Conservation (phyloP, 2,797 vertebrate genomes). For the Labroides dimidiatus region DNA sequence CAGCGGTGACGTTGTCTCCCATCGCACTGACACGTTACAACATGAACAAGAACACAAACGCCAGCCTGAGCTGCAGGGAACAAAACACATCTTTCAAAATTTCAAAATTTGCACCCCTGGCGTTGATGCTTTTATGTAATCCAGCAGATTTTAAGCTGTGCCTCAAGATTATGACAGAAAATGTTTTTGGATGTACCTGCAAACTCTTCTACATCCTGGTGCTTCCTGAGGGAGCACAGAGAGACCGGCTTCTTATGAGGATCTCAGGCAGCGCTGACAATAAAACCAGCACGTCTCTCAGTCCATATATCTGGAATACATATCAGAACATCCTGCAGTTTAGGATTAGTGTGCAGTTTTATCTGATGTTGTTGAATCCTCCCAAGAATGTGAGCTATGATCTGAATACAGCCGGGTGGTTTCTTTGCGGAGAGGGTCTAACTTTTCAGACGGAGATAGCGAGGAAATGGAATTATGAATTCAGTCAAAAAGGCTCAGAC, state of each 20-base stretch:
- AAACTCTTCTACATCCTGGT: not conserved
- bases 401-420: slow-evolving; percentile 19
- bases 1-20: slow-evolving; percentile 21
- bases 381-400: slow-evolving; percentile 53
- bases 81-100: not conserved
- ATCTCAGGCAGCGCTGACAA: slow-evolving; percentile 13
- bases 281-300: slow-evolving; percentile 25
- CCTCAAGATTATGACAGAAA: not conserved
- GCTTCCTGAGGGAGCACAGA: not conserved
- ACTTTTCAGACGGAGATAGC: not conserved
- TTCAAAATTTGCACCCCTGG: not conserved
- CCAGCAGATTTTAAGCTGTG: not conserved
- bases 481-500: not conserved
- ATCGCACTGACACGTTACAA: slow-evolving; percentile 32
- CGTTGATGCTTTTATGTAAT: not conserved
- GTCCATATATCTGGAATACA: slow-evolving; percentile 26
- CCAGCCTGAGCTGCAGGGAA: not conserved
- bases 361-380: slow-evolving; percentile 51
- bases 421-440: not conserved
- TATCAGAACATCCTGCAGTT: slow-evolving; percentile 35
- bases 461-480: slow-evolving; percentile 12
- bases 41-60: slow-evolving; percentile 25
- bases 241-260: not conserved
- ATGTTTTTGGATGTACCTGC: not conserved
- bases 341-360: slow-evolving; percentile 37